Base-by-base conservation (phyloP, 2,797 vertebrate genomes). In the Paramormyrops hopkinsi region DNA sequence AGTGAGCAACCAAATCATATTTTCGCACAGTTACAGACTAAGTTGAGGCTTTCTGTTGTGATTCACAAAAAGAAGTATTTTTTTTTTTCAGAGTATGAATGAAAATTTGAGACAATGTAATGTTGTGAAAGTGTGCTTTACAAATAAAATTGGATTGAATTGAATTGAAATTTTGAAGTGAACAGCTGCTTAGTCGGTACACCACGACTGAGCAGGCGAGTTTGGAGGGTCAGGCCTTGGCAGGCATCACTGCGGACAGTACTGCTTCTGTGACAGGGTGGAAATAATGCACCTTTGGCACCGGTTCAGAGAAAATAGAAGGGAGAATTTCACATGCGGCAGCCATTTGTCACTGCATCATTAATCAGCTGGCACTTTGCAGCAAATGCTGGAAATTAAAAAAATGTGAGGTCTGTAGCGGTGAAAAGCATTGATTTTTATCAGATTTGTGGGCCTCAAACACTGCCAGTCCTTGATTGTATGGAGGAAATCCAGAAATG, bases 341-440 rank as follows among this genome's bases (percentile, higher is more conserved):
- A 37, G 19, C 19, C 56, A 41, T 87, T 87, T 59, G 22, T 48
- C 56, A 87, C 86, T 56, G 86, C 86, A 87, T 87, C 33, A 59
- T 59, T 62, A 48, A 87, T 53, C 86, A 87, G 29, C 29, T 51
- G 50, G 29, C 86, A 37, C 53, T 54, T 51, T 87, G 86, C 29
- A 11, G 53, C 41, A 87, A 87, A 87, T 37, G 17, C 37, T 59
- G 51, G 56, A 19, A 87, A 37, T 87, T 87, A 3, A 87, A 87
- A 37, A 87, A 62, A 37, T 65, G 50, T 59, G 46, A 87, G 19
- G 86, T 22, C 82, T 25, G 46, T 84, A 11, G 56, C n/a, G 19
- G 19, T 59, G 53, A 87, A 87, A 87, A 54, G n/a, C 86, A 56
- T 37, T 3, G 51, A 87, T 59, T 87, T 87, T 25, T 33, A 87